Evolutionary conservation across 2,888 invertebrate genomes (phyloP).

Genomic region (Hemaris fuciformis): DNA sequence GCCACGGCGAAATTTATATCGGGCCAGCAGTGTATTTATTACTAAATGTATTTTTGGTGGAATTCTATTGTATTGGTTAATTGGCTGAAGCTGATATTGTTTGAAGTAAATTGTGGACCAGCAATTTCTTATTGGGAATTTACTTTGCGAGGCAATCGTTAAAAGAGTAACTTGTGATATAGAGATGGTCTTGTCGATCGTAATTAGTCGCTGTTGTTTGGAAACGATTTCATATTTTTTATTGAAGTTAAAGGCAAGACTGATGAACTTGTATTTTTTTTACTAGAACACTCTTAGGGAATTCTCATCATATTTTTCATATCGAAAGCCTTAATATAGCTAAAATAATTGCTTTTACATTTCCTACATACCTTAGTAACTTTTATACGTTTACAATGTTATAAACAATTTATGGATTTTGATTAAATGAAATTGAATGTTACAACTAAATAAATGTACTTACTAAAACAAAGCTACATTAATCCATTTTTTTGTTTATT

Average conservation of each 20-base stretch:
- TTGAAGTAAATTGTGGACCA: constrained; percentile 4
- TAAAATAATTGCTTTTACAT: no score
- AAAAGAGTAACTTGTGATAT: neutral
- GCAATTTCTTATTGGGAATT: constrained; percentile 2
- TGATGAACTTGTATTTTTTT: neutral
- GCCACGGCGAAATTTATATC: constrained; percentile 42
- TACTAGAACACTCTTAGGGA: no score
- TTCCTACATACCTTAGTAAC: no score
- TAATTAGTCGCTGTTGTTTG: neutral
- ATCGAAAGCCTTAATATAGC: no score
- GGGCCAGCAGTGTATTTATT: constrained; percentile 34
- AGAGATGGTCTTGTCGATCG: neutral
- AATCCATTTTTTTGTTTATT: no score
- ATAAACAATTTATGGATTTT: no score
- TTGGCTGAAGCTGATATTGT: constrained; percentile 13
- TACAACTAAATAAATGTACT: no score
- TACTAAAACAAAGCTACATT: no score
- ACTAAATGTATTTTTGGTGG: constrained; percentile 25
- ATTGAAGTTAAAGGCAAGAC: neutral
- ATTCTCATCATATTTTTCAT: no score
- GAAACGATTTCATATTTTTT: neutral
- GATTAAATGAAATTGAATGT: no score
- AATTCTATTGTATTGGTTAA: constrained; percentile 26
- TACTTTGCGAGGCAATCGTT: neutral
- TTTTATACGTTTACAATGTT: no score